Evolutionary conservation across 2,113 vertebrate species (phyloP).

Genomic region (Falcunculus frontatus): DNA sequence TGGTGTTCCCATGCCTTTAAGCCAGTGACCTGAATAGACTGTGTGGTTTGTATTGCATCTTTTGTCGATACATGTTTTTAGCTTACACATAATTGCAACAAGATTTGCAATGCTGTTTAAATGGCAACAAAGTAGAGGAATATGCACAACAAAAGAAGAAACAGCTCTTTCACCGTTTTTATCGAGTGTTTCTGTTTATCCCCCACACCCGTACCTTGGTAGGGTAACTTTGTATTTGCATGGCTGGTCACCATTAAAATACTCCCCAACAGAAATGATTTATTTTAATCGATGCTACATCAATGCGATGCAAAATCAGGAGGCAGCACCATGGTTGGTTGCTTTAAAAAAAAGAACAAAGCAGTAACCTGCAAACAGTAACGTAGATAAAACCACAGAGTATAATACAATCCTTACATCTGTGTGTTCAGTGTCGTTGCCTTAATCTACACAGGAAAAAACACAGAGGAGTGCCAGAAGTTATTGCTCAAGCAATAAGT

Average conservation of each 20-base stretch:
- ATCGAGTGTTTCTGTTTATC: neutral
- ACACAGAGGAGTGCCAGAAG: neutral
- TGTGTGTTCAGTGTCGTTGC: neutral
- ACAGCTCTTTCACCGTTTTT: neutral
- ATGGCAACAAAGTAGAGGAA: neutral
- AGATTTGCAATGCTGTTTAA: neutral
- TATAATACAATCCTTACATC: neutral
- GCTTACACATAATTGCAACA: neutral
- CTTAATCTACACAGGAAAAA: neutral
- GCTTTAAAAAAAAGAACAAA: neutral
- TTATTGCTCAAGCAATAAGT: neutral
- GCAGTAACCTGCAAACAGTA: neutral
- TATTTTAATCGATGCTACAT: neutral
- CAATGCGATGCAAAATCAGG: neutral
- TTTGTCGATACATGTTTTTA: neutral
- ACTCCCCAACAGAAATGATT: neutral
- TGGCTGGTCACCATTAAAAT: neutral
- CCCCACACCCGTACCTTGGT: neutral
- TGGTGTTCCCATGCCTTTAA: neutral
- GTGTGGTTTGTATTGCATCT: neutral
- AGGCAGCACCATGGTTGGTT: neutral
- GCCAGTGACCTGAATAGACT: neutral
- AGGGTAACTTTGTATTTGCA: neutral
- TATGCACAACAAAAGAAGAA: neutral
- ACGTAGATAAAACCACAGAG: neutral